A percentile compares a stretch with the other conserved stretches of the same genome.
Conservation (phyloP, 2,888 invertebrate genomes). For the Synanthedon formicaeformis region DNA sequence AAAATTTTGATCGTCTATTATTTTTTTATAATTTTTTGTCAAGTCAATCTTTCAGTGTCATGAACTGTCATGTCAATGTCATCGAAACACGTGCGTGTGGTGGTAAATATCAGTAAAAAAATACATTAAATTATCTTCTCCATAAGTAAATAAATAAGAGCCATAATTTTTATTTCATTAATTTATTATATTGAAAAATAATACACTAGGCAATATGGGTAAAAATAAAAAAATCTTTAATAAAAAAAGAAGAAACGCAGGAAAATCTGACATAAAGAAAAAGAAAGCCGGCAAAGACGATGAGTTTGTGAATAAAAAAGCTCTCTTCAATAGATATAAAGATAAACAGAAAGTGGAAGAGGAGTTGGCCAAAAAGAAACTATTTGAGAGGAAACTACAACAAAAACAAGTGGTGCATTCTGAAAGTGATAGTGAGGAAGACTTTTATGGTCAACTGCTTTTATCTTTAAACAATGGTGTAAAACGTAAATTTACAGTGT, state of each 20-base stretch:
- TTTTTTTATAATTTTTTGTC: too few relatives aligned
- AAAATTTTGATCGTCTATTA: too few relatives aligned
- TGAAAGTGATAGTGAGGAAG: slow-evolving; percentile 64
- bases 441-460: slow-evolving; percentile 64
- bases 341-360: slow-evolving; percentile 60
- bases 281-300: slow-evolving; percentile 28
- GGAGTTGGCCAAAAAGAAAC: slow-evolving; percentile 48
- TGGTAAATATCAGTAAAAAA: too few relatives aligned
- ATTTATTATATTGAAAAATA: too few relatives aligned
- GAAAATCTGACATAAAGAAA: slow-evolving; percentile 31
- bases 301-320: slow-evolving; percentile 45
- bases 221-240: slow-evolving; percentile 9
- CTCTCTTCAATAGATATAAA: slow-evolving; percentile 61
- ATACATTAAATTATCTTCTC: too few relatives aligned
- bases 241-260: slow-evolving; percentile 30
- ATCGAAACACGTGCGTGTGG: too few relatives aligned
- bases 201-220: slow-evolving; percentile 1
- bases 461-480: slow-evolving; percentile 51
- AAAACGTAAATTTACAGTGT: slow-evolving; percentile 19
- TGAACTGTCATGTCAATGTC: too few relatives aligned
- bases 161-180: too few relatives aligned
- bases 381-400: slow-evolving; percentile 40
- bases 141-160: too few relatives aligned
- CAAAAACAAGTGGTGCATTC: slow-evolving; percentile 43
- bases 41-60: too few relatives aligned